A percentile compares a stretch with the other conserved stretches of the same genome.
phyloP scores from a whole-genome alignment of 2,113 vertebrate genomes.

The Callospermophilus lateralis region DNA sequence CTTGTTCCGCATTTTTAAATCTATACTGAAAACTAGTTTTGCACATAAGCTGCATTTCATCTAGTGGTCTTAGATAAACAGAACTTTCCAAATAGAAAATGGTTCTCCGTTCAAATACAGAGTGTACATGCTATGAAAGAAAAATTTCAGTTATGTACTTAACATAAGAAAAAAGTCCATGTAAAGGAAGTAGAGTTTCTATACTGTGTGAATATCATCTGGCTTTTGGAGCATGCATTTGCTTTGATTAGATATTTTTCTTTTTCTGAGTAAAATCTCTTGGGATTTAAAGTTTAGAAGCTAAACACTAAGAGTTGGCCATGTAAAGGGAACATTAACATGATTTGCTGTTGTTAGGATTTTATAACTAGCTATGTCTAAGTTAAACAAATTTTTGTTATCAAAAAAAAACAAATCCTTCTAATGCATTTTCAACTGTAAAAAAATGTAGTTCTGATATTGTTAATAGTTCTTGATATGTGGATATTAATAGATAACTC shows the following conservation, averaged over 20 bases:
- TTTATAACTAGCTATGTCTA: slow-evolving; percentile 37
- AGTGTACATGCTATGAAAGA: neutral
- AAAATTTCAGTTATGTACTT: neutral
- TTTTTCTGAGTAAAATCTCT: slow-evolving; percentile 27
- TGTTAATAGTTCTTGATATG: neutral
- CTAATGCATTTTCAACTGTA: neutral
- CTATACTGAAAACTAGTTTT: neutral
- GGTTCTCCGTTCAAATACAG: slow-evolving; percentile 34
- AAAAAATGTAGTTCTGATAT: neutral
- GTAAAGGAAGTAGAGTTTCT: slow-evolving; percentile 10
- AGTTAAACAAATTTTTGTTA: neutral
- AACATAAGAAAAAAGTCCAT: neutral
- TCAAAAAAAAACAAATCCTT: slow-evolving; percentile 18
- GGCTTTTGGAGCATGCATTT: slow-evolving; percentile 2
- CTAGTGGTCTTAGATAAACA: neutral
- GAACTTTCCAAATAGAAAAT: slow-evolving; percentile 31
- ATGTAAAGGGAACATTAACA: slow-evolving; percentile 18
- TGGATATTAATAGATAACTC: neutral
- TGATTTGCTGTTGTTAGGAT: slow-evolving; percentile 36
- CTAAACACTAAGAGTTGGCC: neutral
- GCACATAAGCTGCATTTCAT: slow-evolving; percentile 11
- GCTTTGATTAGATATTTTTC: neutral
- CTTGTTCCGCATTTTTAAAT: neutral
- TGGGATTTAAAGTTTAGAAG: slow-evolving; percentile 58
- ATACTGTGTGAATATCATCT: neutral